Base-by-base conservation (phyloP, 2,888 invertebrate genomes). In the Cryptophagus acutangulus region DNA sequence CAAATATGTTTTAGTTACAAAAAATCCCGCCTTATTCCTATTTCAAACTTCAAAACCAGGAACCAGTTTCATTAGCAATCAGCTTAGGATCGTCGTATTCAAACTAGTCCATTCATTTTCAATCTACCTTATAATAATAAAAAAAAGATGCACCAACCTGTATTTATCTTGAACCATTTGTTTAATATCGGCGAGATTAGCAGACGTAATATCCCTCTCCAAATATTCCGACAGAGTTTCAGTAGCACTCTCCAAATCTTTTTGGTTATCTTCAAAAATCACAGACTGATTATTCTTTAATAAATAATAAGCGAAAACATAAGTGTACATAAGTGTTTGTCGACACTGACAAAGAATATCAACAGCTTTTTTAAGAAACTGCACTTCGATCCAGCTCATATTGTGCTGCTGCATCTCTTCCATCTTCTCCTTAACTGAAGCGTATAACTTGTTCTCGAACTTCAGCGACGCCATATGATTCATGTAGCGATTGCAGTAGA, bases 301-400 rank as follows among this genome's bases (percentile, higher is more conserved):
- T 67, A 97, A 79, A 73, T 97, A 99, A 74, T 93, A 99, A 61
- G 97, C 97, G 78, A 99, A 99, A 56, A 96, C 96, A 71, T 99
- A 99, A 35, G 97, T 97, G 76, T 93, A 97, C 95, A 97, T 97
- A 40, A 97, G 77, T 12, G 96, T 96, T 72, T 96, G 94, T 53
- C 97, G 81, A 75, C 96, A 97, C 71, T 89, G 89, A 73, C 94
- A 95, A 45, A 96, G 77, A 68, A 92, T 94, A 74, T 94, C 94
- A 63, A 95, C 94, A 41, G 97, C 97, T 71, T 94, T 91, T 73
- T 91, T 91, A 61, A 99, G 76, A 74, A 97, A 99, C 78, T 99
- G 97, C 46, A 96, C 95, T 81, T 99, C 97, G 62, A 97, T 97
- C 97, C 97, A 99, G 54, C 94, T 94, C 95, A 97, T 96, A 68